A percentile compares a stretch with the other conserved stretches of the same genome.
phyloP scores from a whole-genome alignment of 2,113 vertebrate species.

The Microcebus tavaratra region DNA sequence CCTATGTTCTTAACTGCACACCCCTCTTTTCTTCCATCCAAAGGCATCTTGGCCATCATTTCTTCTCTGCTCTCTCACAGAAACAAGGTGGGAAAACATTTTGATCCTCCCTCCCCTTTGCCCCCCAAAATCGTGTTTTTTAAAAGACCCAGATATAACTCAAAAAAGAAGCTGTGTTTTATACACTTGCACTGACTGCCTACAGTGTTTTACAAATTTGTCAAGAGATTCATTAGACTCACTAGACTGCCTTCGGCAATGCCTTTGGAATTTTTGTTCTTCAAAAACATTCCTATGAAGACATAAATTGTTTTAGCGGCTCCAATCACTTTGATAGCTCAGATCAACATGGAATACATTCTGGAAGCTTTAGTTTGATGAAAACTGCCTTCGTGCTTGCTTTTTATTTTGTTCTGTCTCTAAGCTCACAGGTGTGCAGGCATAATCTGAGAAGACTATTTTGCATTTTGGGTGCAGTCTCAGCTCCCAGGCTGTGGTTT shows the following conservation, averaged over 20 bases:
- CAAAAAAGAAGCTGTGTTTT: background rate
- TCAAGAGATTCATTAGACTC: background rate
- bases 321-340: background rate
- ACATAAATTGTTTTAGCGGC: background rate
- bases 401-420: constrained; percentile 69
- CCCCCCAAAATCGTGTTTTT: background rate
- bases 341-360: constrained; percentile 17
- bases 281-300: background rate
- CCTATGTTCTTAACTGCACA: background rate
- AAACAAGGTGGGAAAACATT: constrained; percentile 1
- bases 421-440: constrained; percentile 75
- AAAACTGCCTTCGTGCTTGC: constrained; percentile 65
- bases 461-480: constrained; percentile 76
- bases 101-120: background rate
- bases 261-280: background rate
- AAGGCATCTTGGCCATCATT: background rate
- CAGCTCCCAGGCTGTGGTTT: constrained; percentile 80
- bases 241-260: background rate
- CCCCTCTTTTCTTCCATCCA: background rate
- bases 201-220: background rate
- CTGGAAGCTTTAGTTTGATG: constrained; percentile 78
- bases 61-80: background rate
- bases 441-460: constrained; percentile 79
- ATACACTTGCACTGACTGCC: background rate
- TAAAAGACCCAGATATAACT: background rate